Evolutionary conservation across 1,140 invertebrate species (phyloP), one percentile per base, ranked within the genome.

Genomic region (Drosophila chauvacae): DNA sequence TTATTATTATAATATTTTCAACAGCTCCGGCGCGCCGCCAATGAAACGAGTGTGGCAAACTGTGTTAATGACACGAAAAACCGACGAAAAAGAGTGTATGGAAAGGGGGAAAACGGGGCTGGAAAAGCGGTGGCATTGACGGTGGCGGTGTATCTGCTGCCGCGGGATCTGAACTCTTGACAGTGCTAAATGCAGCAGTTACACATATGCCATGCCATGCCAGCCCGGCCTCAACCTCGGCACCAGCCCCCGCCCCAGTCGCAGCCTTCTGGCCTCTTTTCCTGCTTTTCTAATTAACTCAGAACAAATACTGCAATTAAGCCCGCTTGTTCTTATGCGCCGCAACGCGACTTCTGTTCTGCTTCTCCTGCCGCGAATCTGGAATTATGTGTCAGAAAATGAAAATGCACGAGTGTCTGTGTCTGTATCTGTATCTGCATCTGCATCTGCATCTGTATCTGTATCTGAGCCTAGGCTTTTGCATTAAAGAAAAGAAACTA

Each of bases 371-470:
- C 77, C 76, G 69, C 73, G 83, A 87, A 91, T 88, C 77, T 91
- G 81, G 88, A 91, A 85, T 91, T 91, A 91, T 91, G 87, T 91
- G 87, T 91, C 87, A 91, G 87, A 91, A 91, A 91, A 91, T 91
- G 80, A 91, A 91, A 91, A 81, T 87, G 68, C 74, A 81, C 77
- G 66, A 63, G 70, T 66, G 45, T 33, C n/a, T n/a, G n/a, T n/a
- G n/a, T n/a, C n/a, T n/a, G n/a, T n/a, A n/a, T n/a, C 30, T 41
- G 53, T 53, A 37, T 58, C 45, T 63, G 28, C 26, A 28, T 48
- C 45, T 48, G 45, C 2, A 50, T 39, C 23, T 53, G 44, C 39
- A 16, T 48, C 7, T 71, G 60, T 35, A 26, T 48, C 39, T 77
- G 44, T 61, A 51, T 58, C 26, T 59, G 57, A 59, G 62, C 58